Conservation (phyloP, 92 coral and sea anemone genomes). For the Blastomussa wellsi region DNA sequence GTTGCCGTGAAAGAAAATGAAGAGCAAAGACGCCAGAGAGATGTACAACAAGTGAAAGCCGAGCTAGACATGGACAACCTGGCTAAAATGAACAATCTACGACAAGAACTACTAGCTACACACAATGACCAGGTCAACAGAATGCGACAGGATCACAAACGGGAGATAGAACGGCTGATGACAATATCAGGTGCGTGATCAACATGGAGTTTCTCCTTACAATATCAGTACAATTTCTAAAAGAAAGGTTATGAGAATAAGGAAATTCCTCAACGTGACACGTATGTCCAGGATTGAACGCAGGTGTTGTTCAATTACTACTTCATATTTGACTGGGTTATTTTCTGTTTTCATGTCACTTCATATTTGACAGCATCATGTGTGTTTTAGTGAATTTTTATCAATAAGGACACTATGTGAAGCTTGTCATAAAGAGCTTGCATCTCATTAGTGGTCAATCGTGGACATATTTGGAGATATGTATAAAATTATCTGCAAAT, state of each 20-base stretch:
- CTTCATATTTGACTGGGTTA: no score
- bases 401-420: no score
- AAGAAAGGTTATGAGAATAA: background rate
- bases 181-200: constrained; percentile 59
- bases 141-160: constrained; percentile 84
- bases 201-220: background rate
- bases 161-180: constrained; percentile 70
- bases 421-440: no score
- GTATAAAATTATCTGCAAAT: no score
- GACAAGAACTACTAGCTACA: constrained; percentile 60
- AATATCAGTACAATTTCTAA: background rate
- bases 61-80: constrained; percentile 60
- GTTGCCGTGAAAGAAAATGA: constrained; percentile 65
- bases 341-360: no score
- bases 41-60: constrained; percentile 42
- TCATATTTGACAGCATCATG: no score
- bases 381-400: no score
- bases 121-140: constrained; percentile 75
- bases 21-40: constrained; percentile 58
- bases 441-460: no score
- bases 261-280: background rate
- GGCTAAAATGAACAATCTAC: constrained; percentile 58
- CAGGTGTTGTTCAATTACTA: no score
- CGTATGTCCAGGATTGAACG: no score
- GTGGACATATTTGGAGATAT: no score